Conservation (phyloP, 2,888 invertebrate species). For the Nasonovia ribisnigri region DNA sequence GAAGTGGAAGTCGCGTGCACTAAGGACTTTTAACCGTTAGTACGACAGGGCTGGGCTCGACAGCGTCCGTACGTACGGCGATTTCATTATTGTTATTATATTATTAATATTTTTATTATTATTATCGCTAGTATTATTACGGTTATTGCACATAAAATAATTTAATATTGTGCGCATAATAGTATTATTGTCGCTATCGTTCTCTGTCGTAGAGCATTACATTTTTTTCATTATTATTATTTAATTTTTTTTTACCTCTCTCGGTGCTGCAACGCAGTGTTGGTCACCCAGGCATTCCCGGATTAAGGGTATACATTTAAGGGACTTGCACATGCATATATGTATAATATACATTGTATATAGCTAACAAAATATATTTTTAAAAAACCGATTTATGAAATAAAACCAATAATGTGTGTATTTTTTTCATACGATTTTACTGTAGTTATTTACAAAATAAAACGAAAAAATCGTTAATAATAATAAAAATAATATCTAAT, state of each 20-base stretch:
- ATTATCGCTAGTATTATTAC: constrained; percentile 33
- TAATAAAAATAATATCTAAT: no score
- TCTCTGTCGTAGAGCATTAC: background rate
- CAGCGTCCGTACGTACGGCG: background rate
- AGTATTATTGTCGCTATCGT: background rate
- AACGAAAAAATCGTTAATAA: background rate
- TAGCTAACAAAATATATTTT: background rate
- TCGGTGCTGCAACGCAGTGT: background rate
- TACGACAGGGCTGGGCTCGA: background rate
- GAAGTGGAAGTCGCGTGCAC: background rate
- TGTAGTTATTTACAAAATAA: background rate
- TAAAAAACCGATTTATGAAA: background rate
- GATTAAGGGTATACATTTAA: background rate
- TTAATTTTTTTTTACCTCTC: background rate
- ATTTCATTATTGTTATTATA: constrained; percentile 9
- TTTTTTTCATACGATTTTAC: background rate
- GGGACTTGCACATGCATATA: background rate
- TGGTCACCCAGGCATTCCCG: background rate
- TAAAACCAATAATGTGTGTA: background rate
- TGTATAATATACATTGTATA: background rate
- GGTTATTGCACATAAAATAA: background rate
- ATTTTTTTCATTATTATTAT: background rate
- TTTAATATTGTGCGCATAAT: constrained; percentile 10
- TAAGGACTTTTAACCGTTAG: constrained; percentile 19
- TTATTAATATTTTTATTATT: constrained; percentile 14